These are phyloP conservation scores for Pristionchus mayeri DNA, from an alignment of 2,888 invertebrate species.

Conservation along the genomic window DNA sequence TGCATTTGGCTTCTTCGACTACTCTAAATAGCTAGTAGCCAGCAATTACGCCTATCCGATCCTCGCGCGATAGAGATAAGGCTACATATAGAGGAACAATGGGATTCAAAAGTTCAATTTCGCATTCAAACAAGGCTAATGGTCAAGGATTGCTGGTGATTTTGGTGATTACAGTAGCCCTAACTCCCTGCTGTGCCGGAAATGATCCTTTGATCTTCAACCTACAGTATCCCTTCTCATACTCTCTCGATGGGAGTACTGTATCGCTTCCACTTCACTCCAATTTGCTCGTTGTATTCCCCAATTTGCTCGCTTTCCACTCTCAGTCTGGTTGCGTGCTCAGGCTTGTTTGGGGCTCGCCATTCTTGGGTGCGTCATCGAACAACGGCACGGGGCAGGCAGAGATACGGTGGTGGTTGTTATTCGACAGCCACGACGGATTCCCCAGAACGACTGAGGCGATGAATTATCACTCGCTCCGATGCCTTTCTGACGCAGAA, in stretches of 20 bases:
- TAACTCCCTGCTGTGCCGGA: too few relatives aligned
- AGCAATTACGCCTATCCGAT: too few relatives aligned
- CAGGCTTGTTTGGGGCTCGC: neutral
- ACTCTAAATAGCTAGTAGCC: too few relatives aligned
- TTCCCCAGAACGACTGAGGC: conserved; percentile 31
- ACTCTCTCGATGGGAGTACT: neutral
- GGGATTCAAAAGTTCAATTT: too few relatives aligned
- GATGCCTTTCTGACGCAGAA: neutral
- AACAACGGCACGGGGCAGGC: neutral
- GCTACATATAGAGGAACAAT: too few relatives aligned
- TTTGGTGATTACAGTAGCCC: too few relatives aligned
- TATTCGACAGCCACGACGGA: neutral
- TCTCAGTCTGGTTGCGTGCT: neutral
- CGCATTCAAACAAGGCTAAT: too few relatives aligned
- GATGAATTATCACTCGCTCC: conserved; percentile 25
- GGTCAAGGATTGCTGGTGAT: too few relatives aligned
- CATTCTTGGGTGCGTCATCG: neutral
- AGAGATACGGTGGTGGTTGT: neutral
- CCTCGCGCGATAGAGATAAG: too few relatives aligned
- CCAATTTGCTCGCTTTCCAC: neutral
- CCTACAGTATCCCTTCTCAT: neutral
- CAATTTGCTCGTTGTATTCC: neutral
- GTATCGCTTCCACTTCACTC: neutral
- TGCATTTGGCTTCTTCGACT: too few relatives aligned
- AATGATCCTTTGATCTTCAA: too few relatives aligned